These are phyloP conservation scores for Panagrolaimus sp. DNA, from an alignment of 1,140 invertebrate species.

Conservation along the genomic window DNA sequence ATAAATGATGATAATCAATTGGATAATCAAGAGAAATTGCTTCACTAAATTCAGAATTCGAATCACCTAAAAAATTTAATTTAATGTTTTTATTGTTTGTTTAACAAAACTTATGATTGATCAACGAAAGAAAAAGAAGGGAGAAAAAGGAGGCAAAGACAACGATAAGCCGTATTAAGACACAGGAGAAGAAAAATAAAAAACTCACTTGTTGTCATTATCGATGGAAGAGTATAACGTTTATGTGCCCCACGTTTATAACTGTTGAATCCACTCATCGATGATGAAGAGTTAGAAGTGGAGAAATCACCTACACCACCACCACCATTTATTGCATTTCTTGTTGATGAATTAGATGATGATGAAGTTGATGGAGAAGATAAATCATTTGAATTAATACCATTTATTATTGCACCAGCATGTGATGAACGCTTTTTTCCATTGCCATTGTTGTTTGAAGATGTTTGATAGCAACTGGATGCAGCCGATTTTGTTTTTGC, in stretches of 20 bases:
- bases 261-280: background rate
- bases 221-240: slow-evolving; percentile 21
- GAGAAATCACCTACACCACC: background rate
- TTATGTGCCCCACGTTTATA: background rate
- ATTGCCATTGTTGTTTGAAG: background rate
- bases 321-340: background rate
- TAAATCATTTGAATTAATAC: background rate
- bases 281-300: background rate
- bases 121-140: background rate
- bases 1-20: slow-evolving; percentile 17
- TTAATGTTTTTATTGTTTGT: slow-evolving; percentile 12
- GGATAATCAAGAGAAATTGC: background rate
- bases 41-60: background rate
- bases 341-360: background rate
- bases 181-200: background rate
- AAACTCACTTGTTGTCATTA: slow-evolving; percentile 25
- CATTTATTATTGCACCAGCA: background rate
- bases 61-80: too few relatives aligned
- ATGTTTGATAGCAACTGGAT: background rate
- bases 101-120: slow-evolving; percentile 17
- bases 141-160: background rate
- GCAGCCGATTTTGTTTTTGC: background rate
- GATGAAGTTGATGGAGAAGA: background rate
- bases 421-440: slow-evolving; percentile 1
- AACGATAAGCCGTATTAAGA: background rate